phyloP scores from a whole-genome alignment of 2,888 invertebrate species.

The Alentia gelatinosa region DNA sequence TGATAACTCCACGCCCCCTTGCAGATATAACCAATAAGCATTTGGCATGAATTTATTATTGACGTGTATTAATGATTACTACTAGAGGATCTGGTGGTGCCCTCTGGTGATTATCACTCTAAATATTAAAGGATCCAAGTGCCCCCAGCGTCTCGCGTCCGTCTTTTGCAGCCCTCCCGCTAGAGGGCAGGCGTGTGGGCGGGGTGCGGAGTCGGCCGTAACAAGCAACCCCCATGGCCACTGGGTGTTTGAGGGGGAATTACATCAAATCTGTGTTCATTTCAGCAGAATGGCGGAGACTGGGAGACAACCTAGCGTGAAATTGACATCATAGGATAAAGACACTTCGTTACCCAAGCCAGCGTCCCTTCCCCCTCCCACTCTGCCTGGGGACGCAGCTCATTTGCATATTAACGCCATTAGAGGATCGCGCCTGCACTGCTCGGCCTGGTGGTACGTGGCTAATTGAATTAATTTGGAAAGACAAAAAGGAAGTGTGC shows the following conservation, averaged over 20 bases:
- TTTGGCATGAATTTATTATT: no score
- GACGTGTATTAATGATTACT: neutral
- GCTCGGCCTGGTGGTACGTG: neutral
- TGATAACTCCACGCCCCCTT: no score
- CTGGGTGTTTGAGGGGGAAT: slow-evolving; percentile 2
- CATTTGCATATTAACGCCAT: slow-evolving; percentile 38
- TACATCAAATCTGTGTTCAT: slow-evolving; percentile 30
- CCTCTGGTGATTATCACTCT: neutral
- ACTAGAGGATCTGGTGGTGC: neutral
- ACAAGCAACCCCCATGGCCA: neutral
- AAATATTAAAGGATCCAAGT: neutral
- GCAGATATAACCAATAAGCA: no score
- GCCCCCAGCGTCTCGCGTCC: neutral
- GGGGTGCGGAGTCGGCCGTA: neutral
- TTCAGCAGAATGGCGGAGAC: neutral
- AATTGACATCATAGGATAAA: slow-evolving; percentile 40
- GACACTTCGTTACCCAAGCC: neutral
- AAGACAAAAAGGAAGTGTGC: neutral
- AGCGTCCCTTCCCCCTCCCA: neutral
- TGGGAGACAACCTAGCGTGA: slow-evolving; percentile 31
- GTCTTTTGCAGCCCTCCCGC: neutral
- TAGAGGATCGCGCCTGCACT: neutral
- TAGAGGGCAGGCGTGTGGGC: neutral
- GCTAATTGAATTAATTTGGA: slow-evolving; percentile 33
- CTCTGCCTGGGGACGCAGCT: neutral